phyloP scores from a whole-genome alignment of 2,113 vertebrate genomes.

The Tachysurus vachellii region DNA sequence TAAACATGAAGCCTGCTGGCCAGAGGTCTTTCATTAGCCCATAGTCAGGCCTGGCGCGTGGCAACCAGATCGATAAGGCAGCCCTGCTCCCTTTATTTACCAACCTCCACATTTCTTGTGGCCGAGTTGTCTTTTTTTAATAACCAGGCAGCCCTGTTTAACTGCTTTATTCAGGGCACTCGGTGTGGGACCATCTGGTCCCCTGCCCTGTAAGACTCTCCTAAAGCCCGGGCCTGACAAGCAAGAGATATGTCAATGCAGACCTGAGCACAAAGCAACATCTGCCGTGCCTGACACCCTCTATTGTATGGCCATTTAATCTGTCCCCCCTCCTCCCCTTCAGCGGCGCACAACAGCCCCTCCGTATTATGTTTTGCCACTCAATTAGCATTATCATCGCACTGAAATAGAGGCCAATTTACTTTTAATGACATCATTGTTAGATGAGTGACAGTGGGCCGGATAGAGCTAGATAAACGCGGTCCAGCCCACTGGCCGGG shows the following conservation, averaged over 20 bases:
- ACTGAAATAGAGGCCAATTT: constrained; percentile 99
- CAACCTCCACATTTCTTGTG: constrained; percentile 78
- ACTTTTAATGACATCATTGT: constrained; percentile 99
- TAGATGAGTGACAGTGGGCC: constrained; percentile 91
- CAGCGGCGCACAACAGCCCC: constrained; percentile 92
- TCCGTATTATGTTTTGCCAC: constrained; percentile 99
- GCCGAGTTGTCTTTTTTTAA: constrained; percentile 74
- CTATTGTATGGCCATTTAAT: constrained; percentile 97
- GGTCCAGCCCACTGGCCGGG: constrained; percentile 79
- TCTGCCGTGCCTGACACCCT: constrained; percentile 96
- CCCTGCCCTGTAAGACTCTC: constrained; percentile 83
- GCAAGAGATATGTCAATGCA: constrained; percentile 93
- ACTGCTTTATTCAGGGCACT: constrained; percentile 82
- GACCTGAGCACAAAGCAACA: constrained; percentile 97
- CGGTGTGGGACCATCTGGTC: constrained; percentile 87
- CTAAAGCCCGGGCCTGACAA: constrained; percentile 90
- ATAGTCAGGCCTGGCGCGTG: constrained; percentile 60
- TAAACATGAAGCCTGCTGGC: constrained; percentile 62
- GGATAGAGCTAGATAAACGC: constrained; percentile 77
- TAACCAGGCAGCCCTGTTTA: constrained; percentile 75
- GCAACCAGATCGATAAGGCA: constrained; percentile 79
- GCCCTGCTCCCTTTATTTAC: constrained; percentile 76
- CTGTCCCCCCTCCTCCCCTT: constrained; percentile 92
- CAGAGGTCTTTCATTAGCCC: constrained; percentile 70
- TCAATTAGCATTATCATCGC: constrained; percentile 99